Base-by-base conservation (phyloP, 2,113 vertebrate species). In the Bos indicus region DNA sequence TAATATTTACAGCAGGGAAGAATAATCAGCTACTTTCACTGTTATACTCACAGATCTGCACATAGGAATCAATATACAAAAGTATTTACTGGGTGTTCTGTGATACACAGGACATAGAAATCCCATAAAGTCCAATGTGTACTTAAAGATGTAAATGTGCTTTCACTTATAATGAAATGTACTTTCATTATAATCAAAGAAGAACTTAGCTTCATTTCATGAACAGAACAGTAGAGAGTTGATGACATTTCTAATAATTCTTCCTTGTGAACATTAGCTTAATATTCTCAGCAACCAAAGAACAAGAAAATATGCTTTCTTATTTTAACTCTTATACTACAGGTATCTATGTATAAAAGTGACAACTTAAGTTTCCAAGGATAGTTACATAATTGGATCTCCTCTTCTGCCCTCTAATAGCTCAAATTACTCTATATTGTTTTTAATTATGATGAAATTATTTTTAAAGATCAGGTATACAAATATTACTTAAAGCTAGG, bases 221-320 rank as follows among this genome's bases (percentile, higher is more conserved):
- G 87, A 93, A 62, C 52, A 59, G 93, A 97, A 81, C 10, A 88
- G 36, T 36, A 43, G 3, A 86, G 56, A 95, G 84, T 48, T 91
- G 56, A 88, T 60, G 36, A 83, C 84, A 77, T 64, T 77, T 85
- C 71, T 93, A 59, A 36, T 54, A 30, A 48, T 85, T 90, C 28
- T 86, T 95, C 36, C 84, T 95, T 81, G 60, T 91, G 57, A 91
- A 92, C 4, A 78, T 71, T 81, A 95, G 83, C 33, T 90, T 90
- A 64, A 40, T 77, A 43, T 28, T 51, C 40, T 80, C 40, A 64
- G 95, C 23, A 80, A 90, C 46, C 51, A 56, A 88, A 91, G 17
- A 59, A 36, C n/a, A 95, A 96, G 67, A 59, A 89, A 78, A n/a
- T 21, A 36, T 25, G 67, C 7, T 86, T 71, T 80, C 33, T 84